Evolutionary conservation across 2,888 invertebrate species (phyloP).

Genomic region (Himalopsyche japonica): DNA sequence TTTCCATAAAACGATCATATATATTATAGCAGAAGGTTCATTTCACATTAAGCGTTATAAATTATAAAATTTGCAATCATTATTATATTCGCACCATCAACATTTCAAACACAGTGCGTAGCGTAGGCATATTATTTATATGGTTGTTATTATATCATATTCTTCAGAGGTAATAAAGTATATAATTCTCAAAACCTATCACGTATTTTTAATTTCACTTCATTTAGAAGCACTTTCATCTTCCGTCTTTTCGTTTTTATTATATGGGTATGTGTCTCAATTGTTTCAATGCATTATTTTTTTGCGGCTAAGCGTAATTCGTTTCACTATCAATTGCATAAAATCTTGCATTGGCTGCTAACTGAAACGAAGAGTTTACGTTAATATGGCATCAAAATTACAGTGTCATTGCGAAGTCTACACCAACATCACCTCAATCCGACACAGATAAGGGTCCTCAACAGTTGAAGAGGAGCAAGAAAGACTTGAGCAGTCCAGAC

Average conservation of each 20-base stretch:
- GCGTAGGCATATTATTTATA: background rate
- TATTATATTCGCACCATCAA: background rate
- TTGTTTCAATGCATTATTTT: no score
- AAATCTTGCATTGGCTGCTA: background rate
- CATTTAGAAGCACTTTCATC: background rate
- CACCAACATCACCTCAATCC: conserved; percentile 66
- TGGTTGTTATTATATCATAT: background rate
- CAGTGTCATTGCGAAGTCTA: conserved; percentile 57
- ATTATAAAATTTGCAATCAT: background rate
- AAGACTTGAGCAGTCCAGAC: conserved; percentile 42
- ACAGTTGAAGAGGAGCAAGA: conserved; percentile 42
- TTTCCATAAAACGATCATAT: no score
- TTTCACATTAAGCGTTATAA: no score
- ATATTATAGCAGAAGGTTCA: no score
- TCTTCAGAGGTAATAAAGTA: background rate
- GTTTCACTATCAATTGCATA: background rate
- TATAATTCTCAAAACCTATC: background rate
- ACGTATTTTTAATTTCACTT: background rate
- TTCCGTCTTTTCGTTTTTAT: background rate
- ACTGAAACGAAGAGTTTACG: background rate
- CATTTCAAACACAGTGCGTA: background rate
- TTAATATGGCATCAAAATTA: background rate
- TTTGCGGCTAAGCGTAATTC: no score
- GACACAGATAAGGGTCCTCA: conserved; percentile 43
- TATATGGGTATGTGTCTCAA: no score